These are phyloP conservation scores for Argyra leucocephala DNA, from an alignment of 2,888 invertebrate species.

Conservation along the genomic window DNA sequence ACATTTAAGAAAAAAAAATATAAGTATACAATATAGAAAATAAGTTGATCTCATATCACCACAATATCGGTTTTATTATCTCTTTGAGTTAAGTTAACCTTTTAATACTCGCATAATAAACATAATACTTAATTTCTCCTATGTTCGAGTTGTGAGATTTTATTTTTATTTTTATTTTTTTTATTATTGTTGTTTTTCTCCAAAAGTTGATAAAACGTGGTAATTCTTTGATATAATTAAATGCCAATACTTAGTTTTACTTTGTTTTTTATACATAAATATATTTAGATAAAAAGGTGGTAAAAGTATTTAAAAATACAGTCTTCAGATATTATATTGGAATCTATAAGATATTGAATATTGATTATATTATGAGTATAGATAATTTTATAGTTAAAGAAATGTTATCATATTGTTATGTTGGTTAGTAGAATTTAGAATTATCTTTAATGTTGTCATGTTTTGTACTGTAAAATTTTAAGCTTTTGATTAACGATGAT, in stretches of 20 bases:
- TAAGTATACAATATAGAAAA: neutral
- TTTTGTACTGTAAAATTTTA: too few species aligned
- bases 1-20: neutral
- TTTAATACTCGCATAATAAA: neutral
- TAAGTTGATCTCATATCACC: conserved; percentile 3
- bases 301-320: neutral
- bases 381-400: too few species aligned
- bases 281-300: neutral
- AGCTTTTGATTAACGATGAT: too few species aligned
- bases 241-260: neutral
- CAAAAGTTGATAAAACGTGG: neutral
- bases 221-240: neutral
- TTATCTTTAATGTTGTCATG: too few species aligned
- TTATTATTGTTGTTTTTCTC: neutral
- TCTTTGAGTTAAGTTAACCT: neutral
- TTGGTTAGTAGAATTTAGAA: too few species aligned
- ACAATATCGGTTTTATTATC: conserved; percentile 4
- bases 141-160: neutral
- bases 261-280: too few species aligned
- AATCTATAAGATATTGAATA: too few species aligned
- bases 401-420: too few species aligned
- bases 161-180: neutral
- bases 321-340: too few species aligned
- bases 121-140: neutral
- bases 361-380: too few species aligned